phyloP scores from a whole-genome alignment of 1,140 invertebrate species.

The Radopholus similis region DNA sequence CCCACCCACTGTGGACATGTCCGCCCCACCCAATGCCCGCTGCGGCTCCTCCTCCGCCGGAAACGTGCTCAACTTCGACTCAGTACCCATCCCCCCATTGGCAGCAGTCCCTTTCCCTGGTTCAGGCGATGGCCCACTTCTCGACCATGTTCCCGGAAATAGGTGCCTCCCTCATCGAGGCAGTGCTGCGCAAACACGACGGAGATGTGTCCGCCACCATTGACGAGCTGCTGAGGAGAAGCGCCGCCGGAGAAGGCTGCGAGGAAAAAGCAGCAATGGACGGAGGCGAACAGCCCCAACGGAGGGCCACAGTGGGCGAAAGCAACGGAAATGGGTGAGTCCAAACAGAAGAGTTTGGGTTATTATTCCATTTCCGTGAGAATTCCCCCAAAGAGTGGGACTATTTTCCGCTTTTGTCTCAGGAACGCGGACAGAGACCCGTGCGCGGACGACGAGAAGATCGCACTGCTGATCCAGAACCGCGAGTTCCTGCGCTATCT shows the following conservation, averaged over 20 bases:
- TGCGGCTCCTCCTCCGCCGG: neutral
- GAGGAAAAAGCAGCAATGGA: neutral
- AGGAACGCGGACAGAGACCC: constrained; percentile 1
- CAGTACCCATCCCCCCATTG: neutral
- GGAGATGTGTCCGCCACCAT: constrained; percentile 35
- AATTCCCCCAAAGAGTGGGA: neutral
- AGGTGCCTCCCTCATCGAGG: constrained; percentile 26
- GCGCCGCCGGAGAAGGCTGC: neutral
- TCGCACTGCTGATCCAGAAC: constrained; percentile 45
- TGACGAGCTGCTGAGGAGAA: constrained; percentile 28
- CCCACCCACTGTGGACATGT: no score
- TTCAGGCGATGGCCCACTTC: constrained; percentile 47
- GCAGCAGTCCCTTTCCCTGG: neutral
- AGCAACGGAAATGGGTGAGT: neutral
- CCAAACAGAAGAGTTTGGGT: neutral
- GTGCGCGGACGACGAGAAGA: constrained; percentile 47
- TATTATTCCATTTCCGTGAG: neutral
- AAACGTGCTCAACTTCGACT: constrained; percentile 8
- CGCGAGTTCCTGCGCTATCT: constrained; percentile 45
- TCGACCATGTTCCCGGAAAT: constrained; percentile 36
- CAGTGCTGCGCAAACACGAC: constrained; percentile 26
- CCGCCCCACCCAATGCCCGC: no score
- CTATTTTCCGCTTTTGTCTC: neutral
- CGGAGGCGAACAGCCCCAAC: no score
- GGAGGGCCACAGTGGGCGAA: neutral